Conservation (phyloP, 2,113 vertebrate species). For the Sclerurus mexicanus region DNA sequence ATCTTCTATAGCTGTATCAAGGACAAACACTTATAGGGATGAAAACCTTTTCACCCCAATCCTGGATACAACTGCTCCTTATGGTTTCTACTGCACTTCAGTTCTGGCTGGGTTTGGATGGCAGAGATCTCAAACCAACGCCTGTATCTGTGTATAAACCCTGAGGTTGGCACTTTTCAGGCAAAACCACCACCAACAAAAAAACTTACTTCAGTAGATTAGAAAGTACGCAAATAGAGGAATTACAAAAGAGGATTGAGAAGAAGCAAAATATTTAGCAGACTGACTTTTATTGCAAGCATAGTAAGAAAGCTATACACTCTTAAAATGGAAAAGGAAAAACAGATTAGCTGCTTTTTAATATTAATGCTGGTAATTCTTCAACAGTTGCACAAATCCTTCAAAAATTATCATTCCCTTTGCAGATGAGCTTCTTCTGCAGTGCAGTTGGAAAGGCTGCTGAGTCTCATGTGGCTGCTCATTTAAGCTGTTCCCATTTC, state of each 20-base stretch:
- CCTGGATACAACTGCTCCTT: neutral
- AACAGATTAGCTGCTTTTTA: slow-evolving; percentile 36
- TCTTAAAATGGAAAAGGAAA: neutral
- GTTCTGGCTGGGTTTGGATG: neutral
- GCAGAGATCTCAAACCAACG: neutral
- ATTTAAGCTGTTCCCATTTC: slow-evolving; percentile 53
- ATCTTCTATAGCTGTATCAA: neutral
- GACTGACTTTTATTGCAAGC: neutral
- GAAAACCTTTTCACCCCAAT: neutral
- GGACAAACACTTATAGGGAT: neutral
- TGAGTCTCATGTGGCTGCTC: slow-evolving; percentile 51
- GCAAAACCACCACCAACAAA: neutral
- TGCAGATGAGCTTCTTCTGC: slow-evolving; percentile 49
- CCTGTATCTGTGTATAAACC: neutral
- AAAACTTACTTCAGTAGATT: neutral
- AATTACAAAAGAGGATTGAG: neutral
- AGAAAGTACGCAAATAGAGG: neutral
- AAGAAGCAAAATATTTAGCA: neutral
- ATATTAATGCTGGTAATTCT: slow-evolving; percentile 38
- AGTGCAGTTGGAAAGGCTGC: slow-evolving; percentile 39
- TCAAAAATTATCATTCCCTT: slow-evolving; percentile 49
- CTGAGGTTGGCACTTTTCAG: neutral
- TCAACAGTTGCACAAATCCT: slow-evolving; percentile 44
- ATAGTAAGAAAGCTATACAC: neutral
- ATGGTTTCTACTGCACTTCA: neutral